A percentile compares a stretch with the other conserved stretches of the same genome.
phyloP scores from a whole-genome alignment of 2,113 vertebrate genomes.

The Anoplopoma fimbria region DNA sequence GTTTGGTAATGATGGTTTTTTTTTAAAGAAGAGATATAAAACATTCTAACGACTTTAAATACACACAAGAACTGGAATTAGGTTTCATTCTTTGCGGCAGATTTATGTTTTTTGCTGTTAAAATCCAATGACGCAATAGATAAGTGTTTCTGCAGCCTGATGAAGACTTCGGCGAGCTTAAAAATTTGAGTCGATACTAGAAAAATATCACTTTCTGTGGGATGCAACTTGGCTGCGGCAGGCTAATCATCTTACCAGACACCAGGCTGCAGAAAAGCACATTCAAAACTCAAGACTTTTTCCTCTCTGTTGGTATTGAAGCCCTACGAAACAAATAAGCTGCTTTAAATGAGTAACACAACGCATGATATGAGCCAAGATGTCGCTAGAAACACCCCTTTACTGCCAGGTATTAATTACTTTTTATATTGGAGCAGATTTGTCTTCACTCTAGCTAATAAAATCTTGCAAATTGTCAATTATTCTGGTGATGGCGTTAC shows the following conservation, averaged over 20 bases:
- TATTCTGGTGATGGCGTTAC: neutral
- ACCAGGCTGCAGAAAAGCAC: slow-evolving; percentile 7
- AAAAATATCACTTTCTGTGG: slow-evolving; percentile 31
- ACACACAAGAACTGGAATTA: neutral
- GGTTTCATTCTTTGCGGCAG: too few species aligned
- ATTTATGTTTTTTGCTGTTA: slow-evolving; percentile 4
- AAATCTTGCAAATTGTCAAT: neutral
- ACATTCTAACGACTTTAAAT: neutral
- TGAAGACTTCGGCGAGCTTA: neutral
- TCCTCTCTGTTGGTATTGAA: neutral
- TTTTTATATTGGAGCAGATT: neutral
- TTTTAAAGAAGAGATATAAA: neutral
- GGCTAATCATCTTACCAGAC: slow-evolving; percentile 72
- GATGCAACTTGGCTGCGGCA: slow-evolving; percentile 51
- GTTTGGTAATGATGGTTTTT: too few species aligned
- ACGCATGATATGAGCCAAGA: neutral
- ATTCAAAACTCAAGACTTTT: neutral
- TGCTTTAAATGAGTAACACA: neutral
- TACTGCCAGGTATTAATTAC: neutral
- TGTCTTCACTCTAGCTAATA: neutral
- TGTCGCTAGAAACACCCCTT: neutral
- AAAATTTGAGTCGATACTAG: neutral
- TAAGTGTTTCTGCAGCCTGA: slow-evolving; percentile 24
- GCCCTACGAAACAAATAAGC: neutral
- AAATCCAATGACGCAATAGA: neutral